These are phyloP conservation scores for Brachirus orientalis DNA, from an alignment of 2,113 vertebrate species.

Conservation along the genomic window DNA sequence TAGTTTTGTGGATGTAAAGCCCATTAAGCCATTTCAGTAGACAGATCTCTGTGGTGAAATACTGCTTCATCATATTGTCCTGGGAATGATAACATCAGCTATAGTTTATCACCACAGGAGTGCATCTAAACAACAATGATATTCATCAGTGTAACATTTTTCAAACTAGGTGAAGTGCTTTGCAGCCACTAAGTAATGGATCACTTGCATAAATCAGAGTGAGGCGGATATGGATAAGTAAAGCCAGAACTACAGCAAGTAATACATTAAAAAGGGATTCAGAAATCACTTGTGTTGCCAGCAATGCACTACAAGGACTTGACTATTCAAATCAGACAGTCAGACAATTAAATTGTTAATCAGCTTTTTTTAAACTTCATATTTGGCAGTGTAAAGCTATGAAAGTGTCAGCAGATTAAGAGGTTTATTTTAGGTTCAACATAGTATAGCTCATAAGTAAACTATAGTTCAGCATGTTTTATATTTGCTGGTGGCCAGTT, in stretches of 20 bases:
- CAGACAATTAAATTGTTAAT: too few relatives aligned
- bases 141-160: slow-evolving; percentile 5
- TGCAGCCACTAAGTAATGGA: slow-evolving; percentile 18
- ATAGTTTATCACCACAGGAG: background rate
- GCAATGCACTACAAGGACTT: too few relatives aligned
- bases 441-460: slow-evolving; percentile 48
- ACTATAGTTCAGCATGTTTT: slow-evolving; percentile 36
- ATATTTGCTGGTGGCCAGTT: slow-evolving; percentile 46
- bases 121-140: background rate
- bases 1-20: slow-evolving; percentile 48
- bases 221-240: background rate
- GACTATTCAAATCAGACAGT: too few relatives aligned
- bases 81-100: slow-evolving; percentile 12
- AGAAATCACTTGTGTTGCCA: background rate
- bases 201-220: background rate
- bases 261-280: background rate
- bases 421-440: slow-evolving; percentile 33
- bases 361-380: too few relatives aligned
- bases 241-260: background rate
- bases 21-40: slow-evolving; percentile 56
- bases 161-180: slow-evolving; percentile 7
- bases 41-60: slow-evolving; percentile 14
- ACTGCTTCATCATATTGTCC: slow-evolving; percentile 1
- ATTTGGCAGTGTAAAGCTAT: too few relatives aligned
- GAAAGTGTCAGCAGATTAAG: background rate